Conservation (phyloP, 92 coral and sea anemone species). For the Virgularia gustaviana region DNA sequence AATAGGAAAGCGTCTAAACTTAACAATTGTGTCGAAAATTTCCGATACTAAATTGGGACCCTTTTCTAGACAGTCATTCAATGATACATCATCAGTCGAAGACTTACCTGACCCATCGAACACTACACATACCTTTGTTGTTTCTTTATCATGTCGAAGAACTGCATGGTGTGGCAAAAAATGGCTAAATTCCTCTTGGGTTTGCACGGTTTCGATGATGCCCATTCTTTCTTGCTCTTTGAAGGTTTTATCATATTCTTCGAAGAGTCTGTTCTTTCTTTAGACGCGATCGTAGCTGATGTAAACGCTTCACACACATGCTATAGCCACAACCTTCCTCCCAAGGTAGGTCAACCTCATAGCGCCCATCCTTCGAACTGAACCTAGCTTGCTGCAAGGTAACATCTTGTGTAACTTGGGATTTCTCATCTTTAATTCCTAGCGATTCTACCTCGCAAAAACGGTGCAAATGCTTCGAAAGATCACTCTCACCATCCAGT, state of each 20-base stretch:
- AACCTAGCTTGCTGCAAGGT: neutral
- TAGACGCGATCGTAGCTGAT: constrained; percentile 40
- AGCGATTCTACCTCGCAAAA: constrained; percentile 37
- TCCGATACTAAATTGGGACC: too few relatives aligned
- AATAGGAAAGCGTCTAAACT: too few relatives aligned
- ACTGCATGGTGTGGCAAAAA: too few relatives aligned
- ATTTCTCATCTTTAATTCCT: constrained; percentile 9
- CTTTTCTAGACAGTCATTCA: too few relatives aligned
- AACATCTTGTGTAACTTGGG: neutral
- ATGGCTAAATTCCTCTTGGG: too few relatives aligned
- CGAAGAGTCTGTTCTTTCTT: constrained; percentile 38
- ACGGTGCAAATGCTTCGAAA: constrained; percentile 23
- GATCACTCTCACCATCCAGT: too few relatives aligned
- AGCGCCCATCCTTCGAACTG: constrained; percentile 9
- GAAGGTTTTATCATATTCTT: constrained; percentile 42
- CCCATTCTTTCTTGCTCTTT: constrained; percentile 43
- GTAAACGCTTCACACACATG: constrained; percentile 42
- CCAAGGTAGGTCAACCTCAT: constrained; percentile 44
- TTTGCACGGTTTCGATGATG: constrained; percentile 39
- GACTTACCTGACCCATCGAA: too few relatives aligned
- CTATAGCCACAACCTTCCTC: constrained; percentile 37
- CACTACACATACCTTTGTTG: too few relatives aligned
- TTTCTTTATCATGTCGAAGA: too few relatives aligned
- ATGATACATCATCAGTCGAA: too few relatives aligned
- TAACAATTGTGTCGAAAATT: too few relatives aligned